These are phyloP conservation scores for Antennarius maculatus DNA, from an alignment of 2,797 vertebrate species.

Conservation along the genomic window DNA sequence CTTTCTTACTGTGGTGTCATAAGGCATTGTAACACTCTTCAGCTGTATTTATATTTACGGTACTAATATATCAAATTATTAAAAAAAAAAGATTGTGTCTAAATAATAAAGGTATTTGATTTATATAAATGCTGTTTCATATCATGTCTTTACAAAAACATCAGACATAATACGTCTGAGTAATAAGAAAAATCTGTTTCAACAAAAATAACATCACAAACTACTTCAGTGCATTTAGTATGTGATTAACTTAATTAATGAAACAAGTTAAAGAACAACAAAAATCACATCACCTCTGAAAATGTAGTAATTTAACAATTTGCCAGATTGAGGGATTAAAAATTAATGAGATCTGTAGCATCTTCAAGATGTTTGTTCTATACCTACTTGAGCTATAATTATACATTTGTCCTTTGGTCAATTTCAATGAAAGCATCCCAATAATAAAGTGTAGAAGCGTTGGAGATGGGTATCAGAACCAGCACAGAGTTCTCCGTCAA, in stretches of 20 bases:
- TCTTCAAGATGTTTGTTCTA: background rate
- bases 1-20: conserved; percentile 47
- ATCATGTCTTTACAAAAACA: conserved; percentile 8
- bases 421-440: too few species aligned
- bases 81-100: conserved; percentile 45
- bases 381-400: too few species aligned
- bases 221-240: conserved; percentile 1
- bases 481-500: background rate
- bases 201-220: conserved; percentile 9
- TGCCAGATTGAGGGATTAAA: conserved; percentile 2
- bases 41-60: conserved; percentile 55
- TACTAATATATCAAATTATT: conserved; percentile 57
- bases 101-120: conserved; percentile 20
- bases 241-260: background rate
- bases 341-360: background rate
- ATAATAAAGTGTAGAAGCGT: too few species aligned
- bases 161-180: background rate
- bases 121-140: conserved; percentile 24
- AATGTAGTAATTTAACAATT: background rate
- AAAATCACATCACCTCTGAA: background rate
- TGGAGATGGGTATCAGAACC: too few species aligned
- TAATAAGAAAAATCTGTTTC: too few species aligned
- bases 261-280: background rate
- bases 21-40: conserved; percentile 46
- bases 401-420: too few species aligned